Evolutionary conservation across 2,888 invertebrate species (phyloP).

Genomic region (Protophormia terraenovae): DNA sequence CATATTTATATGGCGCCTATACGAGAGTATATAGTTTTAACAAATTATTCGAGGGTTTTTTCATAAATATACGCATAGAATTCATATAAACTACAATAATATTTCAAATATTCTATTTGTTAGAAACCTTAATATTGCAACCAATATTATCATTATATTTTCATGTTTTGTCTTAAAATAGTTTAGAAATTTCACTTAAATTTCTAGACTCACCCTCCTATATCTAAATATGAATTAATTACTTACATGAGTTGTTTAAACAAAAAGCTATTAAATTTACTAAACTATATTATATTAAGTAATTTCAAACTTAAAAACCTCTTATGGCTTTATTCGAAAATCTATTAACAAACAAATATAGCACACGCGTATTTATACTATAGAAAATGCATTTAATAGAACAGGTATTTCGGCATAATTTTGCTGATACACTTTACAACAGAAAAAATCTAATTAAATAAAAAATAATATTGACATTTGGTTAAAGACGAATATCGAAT

Average conservation of each 20-base stretch:
- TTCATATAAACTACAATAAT: too few relatives aligned
- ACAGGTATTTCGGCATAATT: slow-evolving; percentile 21
- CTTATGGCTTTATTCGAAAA: not conserved
- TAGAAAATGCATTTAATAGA: slow-evolving; percentile 4
- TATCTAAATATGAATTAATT: not conserved
- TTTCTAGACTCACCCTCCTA: not conserved
- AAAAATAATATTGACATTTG: not conserved
- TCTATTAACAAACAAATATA: not conserved
- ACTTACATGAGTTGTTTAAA: not conserved
- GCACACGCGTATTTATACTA: not conserved
- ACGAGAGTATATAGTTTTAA: slow-evolving; percentile 1
- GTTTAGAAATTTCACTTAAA: not conserved
- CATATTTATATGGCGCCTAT: slow-evolving; percentile 30
- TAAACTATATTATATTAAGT: not conserved
- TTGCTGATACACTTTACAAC: not conserved
- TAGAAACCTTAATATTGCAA: too few relatives aligned
- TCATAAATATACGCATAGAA: not conserved
- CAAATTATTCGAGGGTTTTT: slow-evolving; percentile 12
- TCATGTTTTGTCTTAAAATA: too few relatives aligned
- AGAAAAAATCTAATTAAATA: too few relatives aligned
- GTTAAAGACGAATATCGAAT: not conserved
- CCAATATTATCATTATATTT: too few relatives aligned
- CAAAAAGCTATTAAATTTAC: not conserved
- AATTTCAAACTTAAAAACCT: slow-evolving; percentile 2
- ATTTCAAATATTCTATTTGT: too few relatives aligned